Base-by-base conservation (phyloP, 2,113 vertebrate species). In the Percina caprodes region DNA sequence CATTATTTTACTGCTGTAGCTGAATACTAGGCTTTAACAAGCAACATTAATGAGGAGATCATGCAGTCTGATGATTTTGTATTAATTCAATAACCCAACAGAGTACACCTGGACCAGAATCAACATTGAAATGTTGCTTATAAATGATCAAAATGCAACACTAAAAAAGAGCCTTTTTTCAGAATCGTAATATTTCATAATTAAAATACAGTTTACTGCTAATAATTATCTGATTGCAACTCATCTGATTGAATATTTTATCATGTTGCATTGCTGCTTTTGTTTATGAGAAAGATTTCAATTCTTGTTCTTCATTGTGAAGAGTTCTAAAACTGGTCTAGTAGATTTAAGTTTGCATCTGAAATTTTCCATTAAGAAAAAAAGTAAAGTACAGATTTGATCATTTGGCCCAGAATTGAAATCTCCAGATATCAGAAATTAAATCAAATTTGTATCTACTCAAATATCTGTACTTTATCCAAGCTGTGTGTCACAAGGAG, bases 401-500 rank as follows among this genome's bases (percentile, higher is more conserved):
- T 52, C 8, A 65, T 56, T 66, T 26, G 6, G 0, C 23, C 3
- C 54, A 46, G 30, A 24, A 61, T 61, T 61, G 4, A 24, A 15
- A 19, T 60, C 46, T 42, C 12, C 23, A 51, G 51, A 19, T n/a
- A 21, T 51, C 6, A 30, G 15, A 45, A 4, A 59, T 52, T 2
- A 69, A 24, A 56, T 81, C 33, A 46, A 61, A 63, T 21, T 54
- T n/a, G 16, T 39, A 1, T 58, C 21, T 24, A 6, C 58, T 42
- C 6, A 71, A 12, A 63, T 84, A 12, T 42, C 33, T 14, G 19
- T 3, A 61, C 51, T 63, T 68, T 51, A 45, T 60, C 35, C 51
- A 24, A 15, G 24, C 24, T 65, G 49, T 71, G 65, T 49, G 39
- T 63, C 62, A 48, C 13, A 33, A 56, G 56, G 18, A 69, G 49